Conservation (phyloP, 2,888 invertebrate species). For the Orthosia cruda region DNA sequence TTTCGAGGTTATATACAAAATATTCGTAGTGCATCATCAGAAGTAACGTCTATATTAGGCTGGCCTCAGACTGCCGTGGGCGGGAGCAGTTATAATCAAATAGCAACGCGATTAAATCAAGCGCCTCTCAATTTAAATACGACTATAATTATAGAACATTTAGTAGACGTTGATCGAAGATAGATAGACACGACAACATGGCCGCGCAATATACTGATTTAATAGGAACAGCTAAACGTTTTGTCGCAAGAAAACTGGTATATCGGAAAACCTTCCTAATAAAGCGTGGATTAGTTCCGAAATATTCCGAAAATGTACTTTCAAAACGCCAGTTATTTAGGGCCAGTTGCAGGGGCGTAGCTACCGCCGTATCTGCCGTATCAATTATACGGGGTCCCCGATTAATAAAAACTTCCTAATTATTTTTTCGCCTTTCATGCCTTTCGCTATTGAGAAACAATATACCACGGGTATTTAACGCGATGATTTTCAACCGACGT, state of each 20-base stretch:
- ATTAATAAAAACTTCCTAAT: too few species aligned
- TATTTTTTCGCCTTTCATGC: too few species aligned
- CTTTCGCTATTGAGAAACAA: too few species aligned
- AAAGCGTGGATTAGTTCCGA: slow-evolving; percentile 29
- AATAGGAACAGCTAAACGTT: slow-evolving; percentile 42
- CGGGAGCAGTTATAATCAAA: slow-evolving; percentile 61
- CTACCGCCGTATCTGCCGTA: too few species aligned
- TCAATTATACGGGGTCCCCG: too few species aligned
- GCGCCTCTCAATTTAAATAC: slow-evolving; percentile 67
- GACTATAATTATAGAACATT: slow-evolving; percentile 70
- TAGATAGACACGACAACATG: slow-evolving; percentile 52
- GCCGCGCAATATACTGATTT: slow-evolving; percentile 51
- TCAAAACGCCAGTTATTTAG: slow-evolving; percentile 50
- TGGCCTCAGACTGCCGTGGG: slow-evolving; percentile 48
- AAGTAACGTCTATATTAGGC: slow-evolving; percentile 54
- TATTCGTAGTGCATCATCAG: slow-evolving; percentile 33
- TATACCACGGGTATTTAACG: too few species aligned
- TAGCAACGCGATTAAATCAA: slow-evolving; percentile 64
- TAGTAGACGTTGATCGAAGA: slow-evolving; percentile 63
- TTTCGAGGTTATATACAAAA: slow-evolving; percentile 43
- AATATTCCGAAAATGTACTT: slow-evolving; percentile 50
- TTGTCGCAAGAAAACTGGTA: slow-evolving; percentile 49
- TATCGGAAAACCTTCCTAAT: slow-evolving; percentile 23
- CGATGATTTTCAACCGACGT: too few species aligned
- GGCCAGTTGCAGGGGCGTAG: slow-evolving; percentile 59